These are phyloP conservation scores for Propithecus perrieri DNA, from an alignment of 2,797 vertebrate species.

Conservation along the genomic window DNA sequence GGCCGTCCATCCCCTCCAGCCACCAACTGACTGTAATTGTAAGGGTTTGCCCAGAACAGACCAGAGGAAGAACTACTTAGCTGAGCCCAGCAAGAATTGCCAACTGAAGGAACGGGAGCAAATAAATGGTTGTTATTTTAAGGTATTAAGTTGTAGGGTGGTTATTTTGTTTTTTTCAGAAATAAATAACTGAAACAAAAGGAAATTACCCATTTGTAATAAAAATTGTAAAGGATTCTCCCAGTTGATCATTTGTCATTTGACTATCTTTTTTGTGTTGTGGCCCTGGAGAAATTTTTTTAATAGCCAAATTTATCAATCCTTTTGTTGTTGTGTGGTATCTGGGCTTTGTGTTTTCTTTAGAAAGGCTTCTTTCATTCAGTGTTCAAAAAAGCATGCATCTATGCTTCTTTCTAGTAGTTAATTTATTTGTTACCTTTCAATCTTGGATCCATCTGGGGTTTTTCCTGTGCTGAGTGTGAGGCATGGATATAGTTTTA, in stretches of 20 bases:
- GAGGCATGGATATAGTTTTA: too few species aligned
- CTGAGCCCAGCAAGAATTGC: neutral
- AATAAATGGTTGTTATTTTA: neutral
- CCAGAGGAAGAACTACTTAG: neutral
- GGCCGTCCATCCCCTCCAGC: neutral
- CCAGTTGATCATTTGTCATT: neutral
- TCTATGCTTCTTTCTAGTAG: neutral
- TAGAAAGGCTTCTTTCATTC: neutral
- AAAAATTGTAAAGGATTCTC: neutral
- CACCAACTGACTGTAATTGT: too few species aligned
- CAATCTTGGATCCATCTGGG: neutral
- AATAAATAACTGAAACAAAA: neutral
- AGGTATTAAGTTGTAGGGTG: neutral
- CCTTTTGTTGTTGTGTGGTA: neutral
- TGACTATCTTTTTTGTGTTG: neutral
- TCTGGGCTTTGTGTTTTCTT: neutral
- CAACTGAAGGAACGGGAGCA: neutral
- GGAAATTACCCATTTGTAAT: neutral
- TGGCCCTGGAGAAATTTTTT: neutral
- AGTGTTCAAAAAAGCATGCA: neutral
- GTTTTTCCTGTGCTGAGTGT: neutral
- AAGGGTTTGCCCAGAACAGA: neutral
- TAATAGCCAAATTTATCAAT: neutral
- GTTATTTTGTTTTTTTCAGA: neutral
- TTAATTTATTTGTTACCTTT: neutral